Percentiles rank a stretch among this genome's conserved stretches.
phyloP scores from a whole-genome alignment of 1,140 invertebrate genomes.

The Psilanteris sp. region DNA sequence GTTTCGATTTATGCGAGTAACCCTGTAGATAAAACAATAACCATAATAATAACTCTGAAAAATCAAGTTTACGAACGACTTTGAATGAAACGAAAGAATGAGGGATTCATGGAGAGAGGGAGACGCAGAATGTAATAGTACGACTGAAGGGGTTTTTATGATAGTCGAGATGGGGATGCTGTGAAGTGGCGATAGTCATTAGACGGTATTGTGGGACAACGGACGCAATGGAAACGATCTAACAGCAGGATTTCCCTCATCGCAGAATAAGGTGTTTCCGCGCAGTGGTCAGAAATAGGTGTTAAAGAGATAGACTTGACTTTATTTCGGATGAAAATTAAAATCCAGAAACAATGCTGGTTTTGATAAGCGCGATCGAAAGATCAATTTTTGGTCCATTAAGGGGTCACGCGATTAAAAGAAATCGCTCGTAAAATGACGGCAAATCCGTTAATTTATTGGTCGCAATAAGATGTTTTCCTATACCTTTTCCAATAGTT shows the following conservation, averaged over 20 bases:
- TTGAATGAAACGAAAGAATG: slow-evolving; percentile 28
- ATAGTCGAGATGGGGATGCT: slow-evolving; percentile 42
- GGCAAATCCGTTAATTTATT: too few relatives aligned
- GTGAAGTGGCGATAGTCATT: slow-evolving; percentile 69
- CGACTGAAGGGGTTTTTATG: slow-evolving; percentile 31
- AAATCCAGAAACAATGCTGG: slow-evolving; percentile 8
- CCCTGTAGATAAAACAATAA: background rate
- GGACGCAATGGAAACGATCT: slow-evolving; percentile 58
- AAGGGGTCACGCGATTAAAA: too few relatives aligned
- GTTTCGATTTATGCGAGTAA: too few relatives aligned
- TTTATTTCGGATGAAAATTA: slow-evolving; percentile 19
- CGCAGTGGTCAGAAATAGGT: slow-evolving; percentile 45
- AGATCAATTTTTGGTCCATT: too few relatives aligned
- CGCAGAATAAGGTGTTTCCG: slow-evolving; percentile 47
- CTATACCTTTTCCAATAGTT: too few relatives aligned
- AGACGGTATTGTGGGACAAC: slow-evolving; percentile 73
- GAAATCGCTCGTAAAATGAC: too few relatives aligned
- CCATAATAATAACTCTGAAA: background rate
- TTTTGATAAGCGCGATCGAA: too few relatives aligned
- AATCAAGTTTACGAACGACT: slow-evolving; percentile 31
- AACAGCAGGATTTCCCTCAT: slow-evolving; percentile 60
- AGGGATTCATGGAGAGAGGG: slow-evolving; percentile 20
- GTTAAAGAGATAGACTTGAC: slow-evolving; percentile 55
- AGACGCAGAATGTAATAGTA: slow-evolving; percentile 43
- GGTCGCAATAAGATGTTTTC: too few relatives aligned